phyloP scores from a whole-genome alignment of 2,113 vertebrate species.

The Lamprologus callipterus region DNA sequence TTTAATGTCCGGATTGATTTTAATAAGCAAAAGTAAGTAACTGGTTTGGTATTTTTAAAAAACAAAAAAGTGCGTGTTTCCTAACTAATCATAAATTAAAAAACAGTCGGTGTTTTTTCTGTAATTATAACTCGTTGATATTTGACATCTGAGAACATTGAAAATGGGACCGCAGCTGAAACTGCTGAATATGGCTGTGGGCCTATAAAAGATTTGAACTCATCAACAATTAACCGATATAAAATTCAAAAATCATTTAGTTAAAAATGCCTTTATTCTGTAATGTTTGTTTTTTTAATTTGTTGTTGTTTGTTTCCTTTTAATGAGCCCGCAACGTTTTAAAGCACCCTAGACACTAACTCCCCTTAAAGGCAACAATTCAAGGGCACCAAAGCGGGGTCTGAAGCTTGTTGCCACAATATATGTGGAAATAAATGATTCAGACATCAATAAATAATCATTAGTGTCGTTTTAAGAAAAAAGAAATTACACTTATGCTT shows the following conservation, averaged over 20 bases:
- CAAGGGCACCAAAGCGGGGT: not conserved
- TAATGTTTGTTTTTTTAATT: rapidly evolving
- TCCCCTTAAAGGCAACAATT: not conserved
- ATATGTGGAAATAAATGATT: not conserved
- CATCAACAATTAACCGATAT: not conserved
- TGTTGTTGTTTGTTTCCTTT: not conserved
- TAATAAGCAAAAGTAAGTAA: too few species aligned
- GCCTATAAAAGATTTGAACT: not conserved
- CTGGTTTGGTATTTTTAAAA: not conserved
- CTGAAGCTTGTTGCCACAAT: not conserved
- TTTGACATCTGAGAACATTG: not conserved
- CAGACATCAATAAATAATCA: not conserved
- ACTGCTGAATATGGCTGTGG: not conserved
- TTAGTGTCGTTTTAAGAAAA: not conserved
- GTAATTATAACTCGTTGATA: not conserved
- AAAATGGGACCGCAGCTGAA: not conserved
- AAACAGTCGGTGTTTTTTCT: not conserved
- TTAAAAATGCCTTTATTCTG: not conserved
- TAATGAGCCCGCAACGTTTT: not conserved
- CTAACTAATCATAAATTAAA: not conserved
- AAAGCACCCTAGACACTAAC: not conserved
- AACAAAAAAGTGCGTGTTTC: not conserved
- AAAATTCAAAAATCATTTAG: not conserved
- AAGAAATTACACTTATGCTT: rapidly evolving
- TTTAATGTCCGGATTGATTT: too few species aligned